Base-by-base conservation (phyloP, 2,113 vertebrate species). In the Halcyon malimbica region DNA sequence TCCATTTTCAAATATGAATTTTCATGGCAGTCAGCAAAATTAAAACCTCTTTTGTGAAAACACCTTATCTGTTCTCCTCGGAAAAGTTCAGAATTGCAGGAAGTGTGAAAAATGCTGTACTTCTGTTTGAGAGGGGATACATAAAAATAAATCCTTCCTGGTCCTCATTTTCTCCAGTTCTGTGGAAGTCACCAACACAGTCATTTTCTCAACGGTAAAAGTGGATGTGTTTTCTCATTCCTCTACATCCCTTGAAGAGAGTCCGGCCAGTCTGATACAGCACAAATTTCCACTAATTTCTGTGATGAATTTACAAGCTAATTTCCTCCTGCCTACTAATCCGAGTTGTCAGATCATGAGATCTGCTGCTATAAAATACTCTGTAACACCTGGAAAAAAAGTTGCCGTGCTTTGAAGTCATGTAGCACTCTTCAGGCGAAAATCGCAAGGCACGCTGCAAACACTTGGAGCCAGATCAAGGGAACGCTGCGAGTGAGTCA, bases 381-480 rank as follows among this genome's bases (percentile, higher is more conserved):
- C 71, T 54, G 69, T 48, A 91, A 90, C 90, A 94, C 96, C 92
- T 96, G 95, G 65, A 26, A 25, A 44, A 84, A 83, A 82, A 95
- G 90, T 97, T 92, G 69, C 54, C 0, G 0, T 5, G 50, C 85
- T 96, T 86, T 86, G 88, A 86, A 96, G 93, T 63, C 68, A 5
- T 59, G 80, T 79, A 76, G 88, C 73, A 28, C 86, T 92, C 93
- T 78, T 89, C 77, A 94, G 87, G 89, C 59, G 10, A 86, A 82
- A 80, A 65, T 80, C 1, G 0, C 54, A 35, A 90, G 90, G 90
- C 75, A 56, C 50, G 9, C 76, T 48, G 83, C 91, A 87, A 94
- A 94, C 92, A 75, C 92, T 95, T 89, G 91, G 94, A 94, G 84
- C 84, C 82, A 65, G 92, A 93, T 94, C 96, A 89, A 92, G 95